Base-by-base conservation (phyloP, 92 coral and sea anemone species). In the Porites divaricata region DNA sequence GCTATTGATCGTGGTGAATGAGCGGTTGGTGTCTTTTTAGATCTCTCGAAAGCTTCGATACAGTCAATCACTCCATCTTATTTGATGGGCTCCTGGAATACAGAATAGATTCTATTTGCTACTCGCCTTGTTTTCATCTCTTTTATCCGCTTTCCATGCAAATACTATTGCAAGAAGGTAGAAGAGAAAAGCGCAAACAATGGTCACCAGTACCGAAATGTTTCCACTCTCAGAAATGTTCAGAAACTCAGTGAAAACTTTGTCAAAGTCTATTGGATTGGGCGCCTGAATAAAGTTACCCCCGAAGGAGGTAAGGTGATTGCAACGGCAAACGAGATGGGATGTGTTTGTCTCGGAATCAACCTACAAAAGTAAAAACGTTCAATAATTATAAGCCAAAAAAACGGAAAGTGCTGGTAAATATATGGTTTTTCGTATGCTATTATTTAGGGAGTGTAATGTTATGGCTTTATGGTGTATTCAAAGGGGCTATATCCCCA, bases 181-280 rank as follows among this genome's bases (percentile, higher is more conserved):
- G 9, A 79, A 35, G 8, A 78, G 79, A 22, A 86, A 62, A 13
- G 58, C 79, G 6, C 62, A 61, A 6, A 61, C 69, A 23, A 86
- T 73, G n/a, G 89, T 86, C 69, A 79, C 86, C 73, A 86, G 56
- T 25, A 86, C 89, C 41, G 89, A 68, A 23, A 79, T 68, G 28
- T 86, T 86, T n/a, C 89, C 86, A 48, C 67, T 79, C 25, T 86
- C 80, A 14, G 78, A 58, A 26, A 86, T 80, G 62, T 63, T 35
- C 7, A 63, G 35, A 64, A 86, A 49, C 73, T 86, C 89, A 1
- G 77, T 15, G 53, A 86, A 50, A 54, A 86, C 89, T 73, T 57
- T 85, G 83, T 85, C 88, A 26, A 85, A 85, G 75, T 85, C 88
- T 16, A 85, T 85, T 1, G 88, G 88, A 26, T 85, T 84, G 11